phyloP scores from a whole-genome alignment of 1,140 invertebrate species.

The Drosophila elegans region DNA sequence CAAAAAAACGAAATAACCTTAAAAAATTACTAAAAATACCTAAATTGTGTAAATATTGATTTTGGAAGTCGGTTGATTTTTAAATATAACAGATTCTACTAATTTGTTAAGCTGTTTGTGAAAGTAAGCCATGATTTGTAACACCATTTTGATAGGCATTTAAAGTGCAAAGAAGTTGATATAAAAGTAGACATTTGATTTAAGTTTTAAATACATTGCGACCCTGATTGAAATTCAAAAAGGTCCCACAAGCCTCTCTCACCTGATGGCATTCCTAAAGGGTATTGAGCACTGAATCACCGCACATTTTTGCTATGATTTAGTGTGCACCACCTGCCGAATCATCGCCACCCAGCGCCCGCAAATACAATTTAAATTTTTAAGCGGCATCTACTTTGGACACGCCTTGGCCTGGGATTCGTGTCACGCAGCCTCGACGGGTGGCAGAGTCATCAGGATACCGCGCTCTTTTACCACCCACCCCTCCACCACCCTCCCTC shows the following conservation, averaged over 20 bases:
- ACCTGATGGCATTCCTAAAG: conserved; percentile 21
- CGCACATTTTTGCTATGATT: conserved; percentile 64
- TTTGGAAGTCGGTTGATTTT: no score
- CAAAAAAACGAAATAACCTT: neutral
- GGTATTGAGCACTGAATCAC: conserved; percentile 30
- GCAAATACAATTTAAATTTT: conserved; percentile 84
- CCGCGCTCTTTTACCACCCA: neutral
- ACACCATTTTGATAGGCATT: no score
- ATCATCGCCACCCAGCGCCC: conserved; percentile 40
- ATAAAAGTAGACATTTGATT: no score
- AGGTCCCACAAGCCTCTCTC: neutral
- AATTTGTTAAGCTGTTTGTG: no score
- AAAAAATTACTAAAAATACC: neutral
- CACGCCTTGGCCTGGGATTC: conserved; percentile 59
- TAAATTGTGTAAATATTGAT: no score
- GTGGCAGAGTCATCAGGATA: conserved; percentile 66
- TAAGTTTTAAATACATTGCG: neutral
- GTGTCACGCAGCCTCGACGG: conserved; percentile 76
- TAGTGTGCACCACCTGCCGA: conserved; percentile 72
- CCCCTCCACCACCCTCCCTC: neutral
- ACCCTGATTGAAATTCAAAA: conserved; percentile 13
- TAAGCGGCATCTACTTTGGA: conserved; percentile 79
- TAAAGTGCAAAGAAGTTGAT: no score
- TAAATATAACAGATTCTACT: no score
- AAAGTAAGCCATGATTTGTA: no score